Evolutionary conservation across 2,797 vertebrate species (phyloP).

Genomic region (Tragopan temminckii): DNA sequence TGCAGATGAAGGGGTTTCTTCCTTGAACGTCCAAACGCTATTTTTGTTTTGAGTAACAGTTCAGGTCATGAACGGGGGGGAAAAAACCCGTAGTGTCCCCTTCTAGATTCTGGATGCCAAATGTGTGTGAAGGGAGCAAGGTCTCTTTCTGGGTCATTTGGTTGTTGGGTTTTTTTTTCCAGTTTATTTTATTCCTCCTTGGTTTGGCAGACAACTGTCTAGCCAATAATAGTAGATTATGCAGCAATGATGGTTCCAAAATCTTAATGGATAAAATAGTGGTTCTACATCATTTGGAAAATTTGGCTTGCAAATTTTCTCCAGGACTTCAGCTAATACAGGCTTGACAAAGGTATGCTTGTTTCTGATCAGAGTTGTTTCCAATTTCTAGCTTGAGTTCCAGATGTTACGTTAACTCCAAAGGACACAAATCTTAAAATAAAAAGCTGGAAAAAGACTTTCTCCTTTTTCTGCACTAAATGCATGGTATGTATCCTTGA

Average conservation of each 20-base stretch:
- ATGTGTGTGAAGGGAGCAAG: not conserved
- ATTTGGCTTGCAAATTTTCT: slow-evolving; percentile 42
- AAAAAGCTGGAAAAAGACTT: slow-evolving; percentile 53
- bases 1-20: not conserved
- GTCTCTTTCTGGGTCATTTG: not conserved
- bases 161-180: not conserved
- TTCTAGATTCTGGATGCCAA: slow-evolving; percentile 32
- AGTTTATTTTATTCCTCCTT: slow-evolving; percentile 25
- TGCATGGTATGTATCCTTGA: not conserved
- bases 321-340: slow-evolving; percentile 61
- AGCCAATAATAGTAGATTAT: slow-evolving; percentile 58
- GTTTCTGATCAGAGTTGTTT: slow-evolving; percentile 75
- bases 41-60: not conserved
- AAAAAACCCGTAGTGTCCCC: not conserved
- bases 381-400: slow-evolving; percentile 59
- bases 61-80: not conserved
- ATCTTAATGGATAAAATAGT: slow-evolving; percentile 57
- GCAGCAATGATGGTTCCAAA: slow-evolving; percentile 15
- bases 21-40: not conserved
- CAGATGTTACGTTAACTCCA: slow-evolving; percentile 71
- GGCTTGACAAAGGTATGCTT: slow-evolving; percentile 78
- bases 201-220: slow-evolving; percentile 52
- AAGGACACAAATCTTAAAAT: not conserved
- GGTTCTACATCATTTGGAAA: slow-evolving; percentile 54
- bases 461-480: slow-evolving; percentile 44